phyloP scores from a whole-genome alignment of 2,888 invertebrate species.

The Sarcophaga caerulescens region DNA sequence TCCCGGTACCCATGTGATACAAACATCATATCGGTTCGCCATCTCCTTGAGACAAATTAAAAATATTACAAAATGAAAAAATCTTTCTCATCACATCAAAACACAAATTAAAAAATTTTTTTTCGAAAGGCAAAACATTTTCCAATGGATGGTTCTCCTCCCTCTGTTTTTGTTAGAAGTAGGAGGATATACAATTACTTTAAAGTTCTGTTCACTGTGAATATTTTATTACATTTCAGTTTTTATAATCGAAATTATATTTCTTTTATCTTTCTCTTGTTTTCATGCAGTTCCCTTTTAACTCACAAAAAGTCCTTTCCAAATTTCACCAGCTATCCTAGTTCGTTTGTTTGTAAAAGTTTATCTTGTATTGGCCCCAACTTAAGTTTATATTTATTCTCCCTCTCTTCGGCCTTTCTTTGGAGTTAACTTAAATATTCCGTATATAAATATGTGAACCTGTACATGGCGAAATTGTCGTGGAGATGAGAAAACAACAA shows the following conservation, averaged over 20 bases:
- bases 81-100: no score
- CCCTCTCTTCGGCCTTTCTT: conserved; percentile 32
- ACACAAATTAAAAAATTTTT: no score
- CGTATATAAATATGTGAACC: not conserved
- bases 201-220: conserved; percentile 10
- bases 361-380: not conserved
- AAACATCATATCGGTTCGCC: no score
- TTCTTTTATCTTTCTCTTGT: conserved; percentile 13
- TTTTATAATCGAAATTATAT: not conserved
- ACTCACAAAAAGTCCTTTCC: not conserved
- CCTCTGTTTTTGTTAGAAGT: no score
- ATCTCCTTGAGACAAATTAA: no score
- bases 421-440: conserved; percentile 27
- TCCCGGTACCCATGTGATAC: no score
- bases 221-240: not conserved
- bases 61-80: no score
- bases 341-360: not conserved
- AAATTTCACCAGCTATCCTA: not conserved
- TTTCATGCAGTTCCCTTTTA: conserved; percentile 6
- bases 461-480: not conserved
- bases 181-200: not conserved
- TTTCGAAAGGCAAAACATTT: no score
- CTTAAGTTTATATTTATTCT: conserved; percentile 36
- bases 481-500: not conserved
- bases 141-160: no score